phyloP scores from a whole-genome alignment of 2,113 vertebrate species.

The Urocolius indicus region DNA sequence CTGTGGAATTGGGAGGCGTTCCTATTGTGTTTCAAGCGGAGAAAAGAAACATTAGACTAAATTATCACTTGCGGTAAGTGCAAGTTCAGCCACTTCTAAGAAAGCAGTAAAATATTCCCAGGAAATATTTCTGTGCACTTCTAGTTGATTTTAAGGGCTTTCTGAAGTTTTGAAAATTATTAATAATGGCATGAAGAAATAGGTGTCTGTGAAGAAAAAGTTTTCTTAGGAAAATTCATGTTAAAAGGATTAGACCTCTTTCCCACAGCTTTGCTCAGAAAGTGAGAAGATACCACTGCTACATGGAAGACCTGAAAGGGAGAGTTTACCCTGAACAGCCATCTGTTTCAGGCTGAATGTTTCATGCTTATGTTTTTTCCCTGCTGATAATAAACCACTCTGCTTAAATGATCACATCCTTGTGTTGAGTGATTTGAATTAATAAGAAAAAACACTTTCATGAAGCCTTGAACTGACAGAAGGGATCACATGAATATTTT shows the following conservation, averaged over 20 bases:
- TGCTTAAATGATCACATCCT: not conserved
- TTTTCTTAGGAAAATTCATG: not conserved
- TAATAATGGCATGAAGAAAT: not conserved
- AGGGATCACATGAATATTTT: not conserved
- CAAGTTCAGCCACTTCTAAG: not conserved
- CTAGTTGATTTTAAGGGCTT: not conserved
- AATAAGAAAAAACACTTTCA: not conserved
- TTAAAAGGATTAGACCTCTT: not conserved
- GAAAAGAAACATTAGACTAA: slow-evolving; percentile 12
- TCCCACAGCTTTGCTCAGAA: not conserved
- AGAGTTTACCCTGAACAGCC: not conserved
- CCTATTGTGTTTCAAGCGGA: slow-evolving; percentile 9
- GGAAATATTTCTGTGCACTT: not conserved
- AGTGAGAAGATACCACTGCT: not conserved
- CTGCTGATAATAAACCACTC: not conserved
- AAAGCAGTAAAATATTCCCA: not conserved
- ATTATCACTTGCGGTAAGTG: slow-evolving; percentile 6
- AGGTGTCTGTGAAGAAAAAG: not conserved
- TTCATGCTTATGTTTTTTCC: not conserved
- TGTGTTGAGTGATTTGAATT: not conserved
- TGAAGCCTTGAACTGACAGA: not conserved
- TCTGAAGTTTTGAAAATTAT: not conserved
- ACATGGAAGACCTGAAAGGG: not conserved
- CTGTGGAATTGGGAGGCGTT: not conserved
- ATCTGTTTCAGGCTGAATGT: not conserved